Evolutionary conservation across 2,113 vertebrate species (phyloP).

Genomic region (Chroicocephalus ridibundus): DNA sequence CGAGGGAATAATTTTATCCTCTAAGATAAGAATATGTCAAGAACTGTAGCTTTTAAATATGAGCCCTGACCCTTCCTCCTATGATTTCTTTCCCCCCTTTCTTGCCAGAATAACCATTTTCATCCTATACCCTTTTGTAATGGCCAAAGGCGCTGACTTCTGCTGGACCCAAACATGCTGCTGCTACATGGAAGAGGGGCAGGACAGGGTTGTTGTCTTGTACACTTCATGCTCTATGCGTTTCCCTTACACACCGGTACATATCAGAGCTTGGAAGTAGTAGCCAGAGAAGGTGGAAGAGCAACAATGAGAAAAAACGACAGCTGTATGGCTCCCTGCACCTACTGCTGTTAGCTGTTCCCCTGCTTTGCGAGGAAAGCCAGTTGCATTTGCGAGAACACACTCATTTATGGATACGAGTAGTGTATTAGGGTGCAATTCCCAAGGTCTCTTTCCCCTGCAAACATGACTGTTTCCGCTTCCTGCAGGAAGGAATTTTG

Average conservation of each 20-base stretch:
- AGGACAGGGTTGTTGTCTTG: not conserved
- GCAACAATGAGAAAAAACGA: not conserved
- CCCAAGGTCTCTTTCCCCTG: not conserved
- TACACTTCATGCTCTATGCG: not conserved
- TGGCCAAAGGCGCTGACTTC: not conserved
- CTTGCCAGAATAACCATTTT: not conserved
- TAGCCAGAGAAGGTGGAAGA: not conserved
- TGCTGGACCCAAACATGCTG: not conserved
- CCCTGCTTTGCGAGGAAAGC: not conserved
- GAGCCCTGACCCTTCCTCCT: not conserved
- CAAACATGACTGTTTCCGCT: fast-evolving
- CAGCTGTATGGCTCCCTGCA: not conserved
- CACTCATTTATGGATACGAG: fast-evolving
- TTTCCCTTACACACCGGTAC: not conserved
- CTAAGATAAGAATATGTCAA: not conserved
- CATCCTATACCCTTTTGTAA: not conserved
- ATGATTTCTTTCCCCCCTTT: not conserved
- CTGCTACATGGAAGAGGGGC: not conserved
- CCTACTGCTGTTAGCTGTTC: not conserved
- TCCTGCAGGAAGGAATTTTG: not conserved
- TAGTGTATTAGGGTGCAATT: not conserved
- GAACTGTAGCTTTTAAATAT: not conserved
- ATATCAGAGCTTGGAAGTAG: not conserved
- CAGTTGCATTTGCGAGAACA: not conserved
- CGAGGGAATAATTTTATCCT: not conserved